A percentile compares a stretch with the other conserved stretches of the same genome.
Conservation (phyloP, 2,113 vertebrate genomes). For the Falco punctatus region DNA sequence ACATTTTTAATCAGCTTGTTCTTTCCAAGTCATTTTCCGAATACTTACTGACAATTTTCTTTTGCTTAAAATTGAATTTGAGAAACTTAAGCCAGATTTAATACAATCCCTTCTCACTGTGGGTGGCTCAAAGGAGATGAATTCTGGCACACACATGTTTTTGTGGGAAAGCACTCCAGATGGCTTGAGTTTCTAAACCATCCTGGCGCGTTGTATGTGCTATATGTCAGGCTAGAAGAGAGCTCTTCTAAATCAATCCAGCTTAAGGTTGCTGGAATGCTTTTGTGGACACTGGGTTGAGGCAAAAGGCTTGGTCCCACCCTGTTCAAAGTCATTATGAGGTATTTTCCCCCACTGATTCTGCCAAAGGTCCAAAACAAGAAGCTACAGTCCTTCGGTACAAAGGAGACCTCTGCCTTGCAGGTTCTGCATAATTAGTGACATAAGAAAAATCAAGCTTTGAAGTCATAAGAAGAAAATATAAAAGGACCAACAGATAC, state of each 20-base stretch:
- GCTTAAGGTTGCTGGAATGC: background rate
- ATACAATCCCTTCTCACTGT: slow-evolving; percentile 5
- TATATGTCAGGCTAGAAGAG: background rate
- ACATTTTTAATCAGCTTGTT: background rate
- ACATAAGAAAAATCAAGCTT: background rate
- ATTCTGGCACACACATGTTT: background rate
- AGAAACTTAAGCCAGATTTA: background rate
- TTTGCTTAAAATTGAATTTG: background rate
- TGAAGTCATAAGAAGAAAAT: background rate
- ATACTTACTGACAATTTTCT: background rate
- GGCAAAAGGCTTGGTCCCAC: background rate
- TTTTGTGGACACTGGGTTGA: background rate
- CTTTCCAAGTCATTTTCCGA: background rate
- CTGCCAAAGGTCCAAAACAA: background rate
- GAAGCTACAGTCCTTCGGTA: background rate
- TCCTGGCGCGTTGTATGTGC: background rate
- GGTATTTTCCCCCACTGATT: background rate
- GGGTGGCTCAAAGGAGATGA: slow-evolving; percentile 35
- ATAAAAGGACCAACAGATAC: background rate
- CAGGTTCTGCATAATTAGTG: background rate
- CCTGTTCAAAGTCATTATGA: background rate
- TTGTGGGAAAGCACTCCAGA: slow-evolving; percentile 22
- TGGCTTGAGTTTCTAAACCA: slow-evolving; percentile 35
- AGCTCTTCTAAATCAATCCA: background rate
- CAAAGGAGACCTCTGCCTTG: background rate